Base-by-base conservation (phyloP, 2,113 vertebrate genomes). In the Notiomystis cincta region DNA sequence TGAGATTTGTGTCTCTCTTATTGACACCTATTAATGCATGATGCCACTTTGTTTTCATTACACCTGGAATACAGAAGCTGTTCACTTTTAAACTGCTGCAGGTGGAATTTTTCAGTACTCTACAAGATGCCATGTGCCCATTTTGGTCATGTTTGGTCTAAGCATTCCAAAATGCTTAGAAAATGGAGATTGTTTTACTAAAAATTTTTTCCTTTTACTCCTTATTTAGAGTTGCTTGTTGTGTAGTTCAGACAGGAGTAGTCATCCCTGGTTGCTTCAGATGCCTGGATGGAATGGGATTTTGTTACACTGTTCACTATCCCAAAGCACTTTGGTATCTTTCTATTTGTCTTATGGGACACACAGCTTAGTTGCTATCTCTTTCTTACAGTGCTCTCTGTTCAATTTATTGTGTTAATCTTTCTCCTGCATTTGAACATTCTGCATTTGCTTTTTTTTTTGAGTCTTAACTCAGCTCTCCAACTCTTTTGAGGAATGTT, bases 91-190 rank as follows among this genome's bases (percentile, higher is more conserved):
- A 57, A 33, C 28, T 77, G 33, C 42, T 87, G 7, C 25, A 38
- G 40, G 3, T 42, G 20, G 37, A 23, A 31, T 82, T 10, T 38
- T 87, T 20, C 33, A 23, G 22, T 62, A 31, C 5, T 57, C 25
- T 77, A 2, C 14, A 62, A 72, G 31, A n/a, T 62, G 16, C 3
- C 2, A 3, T 2, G 2, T 66, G 24, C 28, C 31, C 4, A 8
- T 53, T 92, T 66, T 67, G 8, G 31, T 76, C 19, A n/a, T 66
- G 10, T 77, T 57, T 54, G n/a, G n/a, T n/a, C n/a, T n/a, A n/a
- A n/a, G n/a, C n/a, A 21, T 81, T 90, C 11, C 23, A 23, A 25
- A 58, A 9, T 19, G 38, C 14, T 45, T 81, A 58, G 30, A 53
- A 71, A 90, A 87, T 6, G 1, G 23, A 47, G 28, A 33, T 48